These are phyloP conservation scores for Pterobdella sp. DNA, from an alignment of 2,888 invertebrate genomes.

Conservation along the genomic window DNA sequence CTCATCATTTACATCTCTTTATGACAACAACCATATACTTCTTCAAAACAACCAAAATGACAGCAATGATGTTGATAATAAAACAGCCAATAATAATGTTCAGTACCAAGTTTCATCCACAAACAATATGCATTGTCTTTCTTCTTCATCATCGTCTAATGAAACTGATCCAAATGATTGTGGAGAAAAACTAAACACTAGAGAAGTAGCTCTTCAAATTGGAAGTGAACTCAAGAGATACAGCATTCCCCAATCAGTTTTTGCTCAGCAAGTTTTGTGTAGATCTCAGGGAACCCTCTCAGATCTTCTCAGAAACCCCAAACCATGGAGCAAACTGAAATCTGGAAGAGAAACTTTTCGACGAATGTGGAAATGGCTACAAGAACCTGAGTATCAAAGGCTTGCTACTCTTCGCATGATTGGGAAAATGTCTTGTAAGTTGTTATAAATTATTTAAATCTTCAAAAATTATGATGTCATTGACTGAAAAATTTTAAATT, in stretches of 20 bases:
- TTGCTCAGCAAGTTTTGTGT: constrained; percentile 95
- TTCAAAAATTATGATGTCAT: background rate
- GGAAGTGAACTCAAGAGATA: constrained; percentile 96
- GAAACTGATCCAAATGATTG: constrained; percentile 24
- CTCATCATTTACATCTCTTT: constrained; percentile 18
- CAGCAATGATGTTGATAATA: background rate
- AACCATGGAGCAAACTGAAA: constrained; percentile 99
- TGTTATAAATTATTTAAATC: background rate
- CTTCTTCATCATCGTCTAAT: constrained; percentile 4
- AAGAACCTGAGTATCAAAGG: constrained; percentile 97
- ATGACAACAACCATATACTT: constrained; percentile 5
- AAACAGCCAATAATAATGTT: background rate
- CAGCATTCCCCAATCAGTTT: constrained; percentile 98
- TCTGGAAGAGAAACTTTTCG: constrained; percentile 96
- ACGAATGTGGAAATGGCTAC: constrained; percentile 99
- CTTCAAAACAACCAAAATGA: constrained; percentile 8
- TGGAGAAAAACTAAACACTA: constrained; percentile 65
- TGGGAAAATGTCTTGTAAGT: constrained; percentile 57
- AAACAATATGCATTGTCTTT: background rate
- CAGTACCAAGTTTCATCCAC: background rate
- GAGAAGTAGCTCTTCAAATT: constrained; percentile 93
- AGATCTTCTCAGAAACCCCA: constrained; percentile 91
- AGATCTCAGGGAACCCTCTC: constrained; percentile 95
- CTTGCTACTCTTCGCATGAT: constrained; percentile 96
- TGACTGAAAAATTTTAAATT: background rate